These are phyloP conservation scores for Helostoma temminkii DNA, from an alignment of 2,797 vertebrate species.

Conservation along the genomic window DNA sequence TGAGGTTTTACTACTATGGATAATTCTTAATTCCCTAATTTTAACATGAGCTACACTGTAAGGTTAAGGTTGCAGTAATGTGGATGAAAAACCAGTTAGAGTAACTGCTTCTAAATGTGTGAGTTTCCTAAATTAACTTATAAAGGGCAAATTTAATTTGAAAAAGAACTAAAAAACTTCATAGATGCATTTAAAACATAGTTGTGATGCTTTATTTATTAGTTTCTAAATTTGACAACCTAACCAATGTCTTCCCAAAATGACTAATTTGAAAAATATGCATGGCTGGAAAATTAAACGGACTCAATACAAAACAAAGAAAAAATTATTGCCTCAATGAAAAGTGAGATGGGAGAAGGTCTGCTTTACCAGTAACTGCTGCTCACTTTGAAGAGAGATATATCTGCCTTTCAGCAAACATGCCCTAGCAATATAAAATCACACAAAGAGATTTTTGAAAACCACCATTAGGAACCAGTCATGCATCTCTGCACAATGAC, in stretches of 20 bases:
- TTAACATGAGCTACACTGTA: conserved; percentile 1
- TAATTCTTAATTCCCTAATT: conserved; percentile 8
- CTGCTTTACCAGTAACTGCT: conserved; percentile 47
- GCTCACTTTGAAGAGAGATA: conserved; percentile 67
- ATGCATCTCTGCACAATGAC: conserved; percentile 75
- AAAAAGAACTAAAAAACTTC: conserved; percentile 21
- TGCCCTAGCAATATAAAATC: conserved; percentile 74
- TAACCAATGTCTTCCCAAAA: conserved; percentile 38
- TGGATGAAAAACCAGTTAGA: conserved; percentile 20
- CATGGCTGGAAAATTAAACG: conserved; percentile 51
- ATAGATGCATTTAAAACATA: conserved; percentile 8
- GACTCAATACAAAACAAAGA: conserved; percentile 44
- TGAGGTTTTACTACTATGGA: not conserved
- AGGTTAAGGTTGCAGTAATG: conserved; percentile 9
- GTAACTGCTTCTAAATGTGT: conserved; percentile 6
- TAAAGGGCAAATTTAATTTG: conserved; percentile 17
- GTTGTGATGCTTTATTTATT: conserved; percentile 23
- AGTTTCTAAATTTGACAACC: conserved; percentile 33
- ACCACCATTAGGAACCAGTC: conserved; percentile 78
- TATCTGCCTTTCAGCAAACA: conserved; percentile 74
- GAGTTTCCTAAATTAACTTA: conserved; percentile 33
- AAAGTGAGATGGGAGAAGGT: conserved; percentile 51
- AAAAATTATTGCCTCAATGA: conserved; percentile 42
- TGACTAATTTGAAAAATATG: conserved; percentile 38
- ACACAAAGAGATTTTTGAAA: conserved; percentile 72